Evolutionary conservation across 2,797 vertebrate species (phyloP), one percentile per base, ranked within the genome.

Genomic region (Karalla daura): DNA sequence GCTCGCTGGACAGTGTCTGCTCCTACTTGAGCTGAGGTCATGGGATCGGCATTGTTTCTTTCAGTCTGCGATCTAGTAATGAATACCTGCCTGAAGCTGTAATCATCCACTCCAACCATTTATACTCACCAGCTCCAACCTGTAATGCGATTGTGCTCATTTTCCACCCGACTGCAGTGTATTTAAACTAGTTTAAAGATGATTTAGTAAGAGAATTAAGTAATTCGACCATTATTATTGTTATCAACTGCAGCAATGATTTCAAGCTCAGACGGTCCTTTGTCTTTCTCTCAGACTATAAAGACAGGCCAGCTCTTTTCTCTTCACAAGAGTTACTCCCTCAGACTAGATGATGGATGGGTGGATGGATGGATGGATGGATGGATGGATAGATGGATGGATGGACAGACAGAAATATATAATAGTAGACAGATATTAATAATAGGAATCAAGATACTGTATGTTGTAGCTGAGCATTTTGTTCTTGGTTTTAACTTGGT

Each of bases 81-180:
- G 46, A 77, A 74, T 62, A 72, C 53, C 37, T 61, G 37, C 60
- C 52, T 54, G 30, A 74, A 71, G 47, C 54, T 68, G 17, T 54
- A 74, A 79, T 71, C 67, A 72, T 59, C 66, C 63, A 77, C 64
- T 76, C 64, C 73, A 76, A 70, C 69, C 71, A 67, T 70, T 74
- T 68, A 68, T 44, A 61, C 60, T 63, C 72, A 54, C n/a, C 45
- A 28, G 37, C 72, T 78, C 58, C 27, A 47, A 58, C 47, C 4
- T 24, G 47, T 55, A 66, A 78, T 66, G 9, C 23, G 49, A 81
- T 78, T 73, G 37, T 8, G 5, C 43, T 59, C 33, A 21, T 72
- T 64, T 63, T 66, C 74, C 46, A 46, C 2, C 27, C 41, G 54
- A 46, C 59, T 10, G 63, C 20, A 35, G 44, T 24, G 47, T 32